These are phyloP conservation scores for Drosophila siamana DNA, from an alignment of 2,888 invertebrate genomes.

Conservation along the genomic window DNA sequence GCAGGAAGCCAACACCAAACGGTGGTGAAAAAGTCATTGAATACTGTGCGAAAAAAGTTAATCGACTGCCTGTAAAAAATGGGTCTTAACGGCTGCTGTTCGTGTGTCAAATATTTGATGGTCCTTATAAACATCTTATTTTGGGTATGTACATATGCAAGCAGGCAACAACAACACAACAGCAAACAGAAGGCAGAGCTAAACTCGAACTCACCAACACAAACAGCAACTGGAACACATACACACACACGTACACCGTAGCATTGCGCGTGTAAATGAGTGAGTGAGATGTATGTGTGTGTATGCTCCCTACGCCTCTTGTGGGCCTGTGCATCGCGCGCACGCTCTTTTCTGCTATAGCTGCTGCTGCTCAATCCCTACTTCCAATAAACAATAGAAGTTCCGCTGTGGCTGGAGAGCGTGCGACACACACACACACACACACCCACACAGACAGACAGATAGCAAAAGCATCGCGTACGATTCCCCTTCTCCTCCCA, in stretches of 20 bases:
- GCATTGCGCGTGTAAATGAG: constrained; percentile 26
- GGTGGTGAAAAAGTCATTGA: constrained; percentile 43
- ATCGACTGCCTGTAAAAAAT: constrained; percentile 64
- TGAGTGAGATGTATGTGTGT: constrained; percentile 25
- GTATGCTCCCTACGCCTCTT: constrained; percentile 57
- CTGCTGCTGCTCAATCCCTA: constrained; percentile 45
- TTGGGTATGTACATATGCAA: constrained; percentile 81
- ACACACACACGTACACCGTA: constrained; percentile 39
- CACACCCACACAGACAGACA: constrained; percentile 22
- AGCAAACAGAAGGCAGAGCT: constrained; percentile 32
- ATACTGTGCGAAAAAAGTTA: constrained; percentile 38
- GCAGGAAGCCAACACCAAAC: constrained; percentile 57
- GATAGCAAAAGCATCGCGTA: constrained; percentile 52
- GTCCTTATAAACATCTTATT: constrained; percentile 84
- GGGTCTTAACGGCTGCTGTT: constrained; percentile 85
- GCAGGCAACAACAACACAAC: constrained; percentile 23
- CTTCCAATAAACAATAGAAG: constrained; percentile 70
- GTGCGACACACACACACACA: constrained; percentile 47
- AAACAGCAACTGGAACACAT: constrained; percentile 62
- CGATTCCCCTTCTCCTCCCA: constrained; percentile 33
- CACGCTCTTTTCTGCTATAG: constrained; percentile 56
- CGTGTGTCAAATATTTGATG: constrained; percentile 85
- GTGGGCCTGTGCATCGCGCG: constrained; percentile 50
- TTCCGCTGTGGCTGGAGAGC: constrained; percentile 53
- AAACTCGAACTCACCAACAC: constrained; percentile 39